Conservation (phyloP, 2,113 vertebrate genomes). For the Xiphophorus maculatus region DNA sequence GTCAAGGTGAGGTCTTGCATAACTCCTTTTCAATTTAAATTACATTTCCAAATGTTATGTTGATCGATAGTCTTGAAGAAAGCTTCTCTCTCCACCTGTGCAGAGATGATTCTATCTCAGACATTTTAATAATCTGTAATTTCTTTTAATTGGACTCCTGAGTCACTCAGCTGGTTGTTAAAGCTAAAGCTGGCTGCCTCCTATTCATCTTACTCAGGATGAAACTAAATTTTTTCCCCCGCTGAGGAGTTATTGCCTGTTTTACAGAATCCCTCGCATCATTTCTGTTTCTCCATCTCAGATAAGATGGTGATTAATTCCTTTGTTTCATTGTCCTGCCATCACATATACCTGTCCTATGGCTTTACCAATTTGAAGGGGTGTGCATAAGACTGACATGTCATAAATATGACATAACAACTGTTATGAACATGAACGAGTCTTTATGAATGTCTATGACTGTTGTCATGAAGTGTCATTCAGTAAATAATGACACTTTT, state of each 20-base stretch:
- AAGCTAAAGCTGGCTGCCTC: slow-evolving; percentile 16
- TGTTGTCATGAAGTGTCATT: no score
- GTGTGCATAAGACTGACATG: no score
- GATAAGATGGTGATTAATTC: slow-evolving; percentile 18
- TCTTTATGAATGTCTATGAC: no score
- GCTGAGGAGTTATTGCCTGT: slow-evolving; percentile 12
- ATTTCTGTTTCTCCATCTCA: slow-evolving; percentile 10
- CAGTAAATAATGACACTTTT: no score
- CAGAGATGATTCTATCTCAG: not conserved
- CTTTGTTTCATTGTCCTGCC: slow-evolving; percentile 1
- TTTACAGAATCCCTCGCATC: slow-evolving; percentile 4
- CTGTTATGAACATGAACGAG: no score
- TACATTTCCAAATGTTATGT: not conserved
- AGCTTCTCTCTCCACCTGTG: not conserved
- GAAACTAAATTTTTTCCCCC: slow-evolving; percentile 4
- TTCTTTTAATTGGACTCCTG: slow-evolving; percentile 9
- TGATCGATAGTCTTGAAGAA: not conserved
- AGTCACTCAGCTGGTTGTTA: not conserved
- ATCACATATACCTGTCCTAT: not conserved
- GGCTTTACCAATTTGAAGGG: not conserved
- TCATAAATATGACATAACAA: no score
- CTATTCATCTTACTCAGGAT: slow-evolving; percentile 2
- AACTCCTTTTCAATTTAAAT: not conserved
- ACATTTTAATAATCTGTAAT: slow-evolving; percentile 14
- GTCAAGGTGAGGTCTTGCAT: not conserved